Base-by-base conservation (phyloP, 53 echinoderm and acorn worm genomes). In the Luidia sarsii region DNA sequence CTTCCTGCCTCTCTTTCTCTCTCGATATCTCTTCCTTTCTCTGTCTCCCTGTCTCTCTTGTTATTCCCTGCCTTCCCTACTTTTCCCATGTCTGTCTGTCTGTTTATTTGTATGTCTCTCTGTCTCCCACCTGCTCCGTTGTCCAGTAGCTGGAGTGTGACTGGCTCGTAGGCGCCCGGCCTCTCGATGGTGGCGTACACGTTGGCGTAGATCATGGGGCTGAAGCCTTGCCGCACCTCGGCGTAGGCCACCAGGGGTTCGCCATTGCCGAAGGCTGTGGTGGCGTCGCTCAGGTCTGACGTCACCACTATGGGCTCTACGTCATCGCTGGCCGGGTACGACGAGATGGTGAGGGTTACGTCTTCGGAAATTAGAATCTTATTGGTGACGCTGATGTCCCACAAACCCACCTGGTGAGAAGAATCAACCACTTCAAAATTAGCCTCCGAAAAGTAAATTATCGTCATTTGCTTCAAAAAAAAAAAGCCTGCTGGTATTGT, bases 171-270 rank as follows among this genome's bases (percentile, higher is more conserved):
- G 29, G 41, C 64, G 7, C 33, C 75, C 4, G 90, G 90, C 31
- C 87, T 73, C 62, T 87, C 83, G 4, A 90, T 67, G 22, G 65
- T 75, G 3, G 90, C 90, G 20, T 25, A 28, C 20, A 90, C 90
- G 25, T 67, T 68, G 11, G 90, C 90, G 34, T 69, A 56, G 16
- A 90, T 36, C 49, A 90, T 75, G 30, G 90, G 87, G 13, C 30
- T 75, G 79, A 74, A 90, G 21, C 90, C 90, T 23, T 87, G 87
- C 1, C 90, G 66, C 18, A 90, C 70, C 67, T 90, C 87, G 20
- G 90, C 87, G 30, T 72, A 87, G 13, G 75, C 87, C 4, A 41
- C 66, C 65, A 90, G 33, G 8, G 39, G 50, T 31, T 87, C 87
- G 20, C 87, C 88, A 13, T 51, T 60, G 1, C 31, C 15, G 20